These are phyloP conservation scores for Erpornis zantholeuca DNA, from an alignment of 2,113 vertebrate species.

Conservation along the genomic window DNA sequence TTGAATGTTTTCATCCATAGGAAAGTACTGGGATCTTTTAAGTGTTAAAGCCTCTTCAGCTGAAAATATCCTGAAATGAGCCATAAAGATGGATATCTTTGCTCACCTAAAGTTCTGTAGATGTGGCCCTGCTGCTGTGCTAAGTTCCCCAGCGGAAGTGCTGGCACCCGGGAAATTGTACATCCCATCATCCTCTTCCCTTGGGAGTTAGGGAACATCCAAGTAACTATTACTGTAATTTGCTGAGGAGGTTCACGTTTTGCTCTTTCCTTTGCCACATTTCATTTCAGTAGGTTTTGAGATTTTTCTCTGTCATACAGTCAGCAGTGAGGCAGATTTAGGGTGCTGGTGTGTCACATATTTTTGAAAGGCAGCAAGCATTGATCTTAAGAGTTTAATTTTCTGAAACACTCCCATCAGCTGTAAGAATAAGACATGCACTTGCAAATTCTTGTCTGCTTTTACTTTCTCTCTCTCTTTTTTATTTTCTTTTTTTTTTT, in stretches of 20 bases:
- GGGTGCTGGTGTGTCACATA: background rate
- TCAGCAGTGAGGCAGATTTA: background rate
- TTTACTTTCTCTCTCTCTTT: background rate
- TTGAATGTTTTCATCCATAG: background rate
- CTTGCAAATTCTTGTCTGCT: background rate
- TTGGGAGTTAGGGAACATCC: background rate
- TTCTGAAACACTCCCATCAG: background rate
- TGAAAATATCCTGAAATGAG: background rate
- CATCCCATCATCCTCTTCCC: background rate
- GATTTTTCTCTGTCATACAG: background rate
- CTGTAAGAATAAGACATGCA: background rate
- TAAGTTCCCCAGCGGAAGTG: background rate
- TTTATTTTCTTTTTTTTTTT: no score
- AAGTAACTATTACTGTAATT: background rate
- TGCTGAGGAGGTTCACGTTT: background rate
- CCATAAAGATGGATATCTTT: accelerated
- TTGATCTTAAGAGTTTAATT: background rate
- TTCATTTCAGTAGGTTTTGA: background rate
- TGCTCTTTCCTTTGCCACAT: background rate
- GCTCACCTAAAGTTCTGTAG: background rate
- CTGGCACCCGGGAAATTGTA: accelerated
- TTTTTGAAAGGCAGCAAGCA: background rate
- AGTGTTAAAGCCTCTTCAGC: background rate
- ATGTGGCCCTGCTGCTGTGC: background rate
- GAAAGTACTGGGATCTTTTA: background rate